Evolutionary conservation across 2,888 invertebrate genomes (phyloP).

Genomic region (Oligia strigilis): DNA sequence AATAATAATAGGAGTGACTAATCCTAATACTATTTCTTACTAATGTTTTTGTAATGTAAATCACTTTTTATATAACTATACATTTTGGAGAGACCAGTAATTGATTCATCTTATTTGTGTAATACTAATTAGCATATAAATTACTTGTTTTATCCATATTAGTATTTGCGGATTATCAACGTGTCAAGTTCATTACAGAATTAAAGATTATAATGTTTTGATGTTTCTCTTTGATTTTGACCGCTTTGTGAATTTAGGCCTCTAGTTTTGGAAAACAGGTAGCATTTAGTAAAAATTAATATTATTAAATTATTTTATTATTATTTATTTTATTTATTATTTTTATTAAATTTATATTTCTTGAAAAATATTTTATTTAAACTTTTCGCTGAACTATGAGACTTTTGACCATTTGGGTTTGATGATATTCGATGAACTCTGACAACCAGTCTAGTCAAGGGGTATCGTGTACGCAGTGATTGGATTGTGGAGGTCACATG

Average conservation of each 20-base stretch:
- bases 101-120: conserved; percentile 41
- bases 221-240: conserved; percentile 34
- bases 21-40: conserved; percentile 23
- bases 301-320: no score
- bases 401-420: background rate
- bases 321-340: no score
- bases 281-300: no score
- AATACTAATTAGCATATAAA: conserved; percentile 55
- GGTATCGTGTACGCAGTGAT: background rate
- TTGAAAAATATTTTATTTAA: no score
- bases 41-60: conserved; percentile 54
- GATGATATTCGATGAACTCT: background rate
- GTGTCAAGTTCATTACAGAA: conserved; percentile 35
- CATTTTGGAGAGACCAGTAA: conserved; percentile 22
- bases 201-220: conserved; percentile 9
- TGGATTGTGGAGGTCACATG: background rate
- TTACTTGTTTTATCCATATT: conserved; percentile 49
- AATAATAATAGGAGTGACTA: conserved; percentile 41
- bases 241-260: conserved; percentile 13
- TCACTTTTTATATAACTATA: conserved; percentile 27
- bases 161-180: conserved; percentile 8
- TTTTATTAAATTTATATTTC: no score
- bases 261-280: background rate
- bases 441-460: no score
- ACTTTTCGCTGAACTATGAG: no score